Evolutionary conservation across 2,888 invertebrate species (phyloP).

Genomic region (Orthonychiurus folsomi): DNA sequence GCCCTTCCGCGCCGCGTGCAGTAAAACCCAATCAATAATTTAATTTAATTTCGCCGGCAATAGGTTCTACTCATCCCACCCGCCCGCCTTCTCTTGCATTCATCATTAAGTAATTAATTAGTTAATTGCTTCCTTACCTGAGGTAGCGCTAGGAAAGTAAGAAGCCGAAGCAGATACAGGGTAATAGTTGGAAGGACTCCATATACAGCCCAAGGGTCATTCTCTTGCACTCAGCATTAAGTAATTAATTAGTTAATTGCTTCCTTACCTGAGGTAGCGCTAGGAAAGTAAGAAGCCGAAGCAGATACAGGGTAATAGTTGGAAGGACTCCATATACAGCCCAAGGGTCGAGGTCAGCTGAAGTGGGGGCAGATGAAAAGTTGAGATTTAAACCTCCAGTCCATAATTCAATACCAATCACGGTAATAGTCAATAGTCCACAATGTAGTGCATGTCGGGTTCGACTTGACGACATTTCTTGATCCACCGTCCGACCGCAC

Average conservation of each 20-base stretch:
- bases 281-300: slow-evolving; percentile 71
- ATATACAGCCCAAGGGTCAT: slow-evolving; percentile 75
- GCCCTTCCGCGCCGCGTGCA: too few relatives aligned
- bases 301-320: slow-evolving; percentile 62
- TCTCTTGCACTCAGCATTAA: slow-evolving; percentile 42
- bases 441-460: slow-evolving; percentile 75
- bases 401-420: slow-evolving; percentile 62
- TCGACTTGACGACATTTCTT: slow-evolving; percentile 47
- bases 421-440: slow-evolving; percentile 61
- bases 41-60: too few relatives aligned
- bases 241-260: too few relatives aligned
- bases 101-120: too few relatives aligned
- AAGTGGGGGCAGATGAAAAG: slow-evolving; percentile 48
- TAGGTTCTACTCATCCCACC: too few relatives aligned
- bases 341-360: slow-evolving; percentile 66
- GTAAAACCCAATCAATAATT: too few relatives aligned
- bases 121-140: too few relatives aligned
- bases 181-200: slow-evolving; percentile 63
- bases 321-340: slow-evolving; percentile 67
- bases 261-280: slow-evolving; percentile 61
- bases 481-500: not conserved
- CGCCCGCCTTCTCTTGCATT: too few relatives aligned
- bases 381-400: slow-evolving; percentile 50
- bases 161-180: slow-evolving; percentile 66
- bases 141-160: slow-evolving; percentile 77